Evolutionary conservation across 2,113 vertebrate species (phyloP).

Genomic region (Oxygymnocypris stewartii): DNA sequence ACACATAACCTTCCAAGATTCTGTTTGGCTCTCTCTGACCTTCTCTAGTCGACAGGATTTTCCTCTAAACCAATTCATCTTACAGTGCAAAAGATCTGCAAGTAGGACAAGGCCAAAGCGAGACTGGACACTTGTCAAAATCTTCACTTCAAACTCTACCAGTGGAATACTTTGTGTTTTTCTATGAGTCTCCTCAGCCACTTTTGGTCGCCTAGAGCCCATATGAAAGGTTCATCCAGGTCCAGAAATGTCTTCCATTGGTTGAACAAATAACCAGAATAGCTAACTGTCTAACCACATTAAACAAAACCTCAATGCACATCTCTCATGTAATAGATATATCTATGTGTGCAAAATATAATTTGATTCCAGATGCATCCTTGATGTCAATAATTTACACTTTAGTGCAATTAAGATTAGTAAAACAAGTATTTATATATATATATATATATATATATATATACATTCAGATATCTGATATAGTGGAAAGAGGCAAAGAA

Average conservation of each 20-base stretch:
- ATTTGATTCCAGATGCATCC: neutral
- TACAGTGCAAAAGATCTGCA: slow-evolving; percentile 54
- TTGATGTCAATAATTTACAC: neutral
- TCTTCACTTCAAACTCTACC: slow-evolving; percentile 41
- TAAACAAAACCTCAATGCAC: neutral
- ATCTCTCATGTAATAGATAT: neutral
- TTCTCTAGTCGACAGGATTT: neutral
- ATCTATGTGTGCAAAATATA: neutral
- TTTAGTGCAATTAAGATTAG: neutral
- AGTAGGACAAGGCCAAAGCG: slow-evolving; percentile 46
- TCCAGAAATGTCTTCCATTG: neutral
- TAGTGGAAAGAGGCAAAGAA: neutral
- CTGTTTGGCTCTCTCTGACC: neutral
- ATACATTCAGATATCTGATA: too few relatives aligned
- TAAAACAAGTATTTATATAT: too few relatives aligned
- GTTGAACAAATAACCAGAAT: neutral
- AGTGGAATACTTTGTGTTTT: neutral
- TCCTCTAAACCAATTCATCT: slow-evolving; percentile 60
- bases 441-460: too few relatives aligned
- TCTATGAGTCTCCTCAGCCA: neutral
- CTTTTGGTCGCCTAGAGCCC: neutral
- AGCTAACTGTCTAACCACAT: neutral
- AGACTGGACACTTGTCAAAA: slow-evolving; percentile 59
- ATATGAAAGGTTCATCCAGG: neutral
- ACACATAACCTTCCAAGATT: slow-evolving; percentile 53